These are phyloP conservation scores for Tricholauxania praeusta DNA, from an alignment of 2,888 invertebrate species.

Conservation along the genomic window DNA sequence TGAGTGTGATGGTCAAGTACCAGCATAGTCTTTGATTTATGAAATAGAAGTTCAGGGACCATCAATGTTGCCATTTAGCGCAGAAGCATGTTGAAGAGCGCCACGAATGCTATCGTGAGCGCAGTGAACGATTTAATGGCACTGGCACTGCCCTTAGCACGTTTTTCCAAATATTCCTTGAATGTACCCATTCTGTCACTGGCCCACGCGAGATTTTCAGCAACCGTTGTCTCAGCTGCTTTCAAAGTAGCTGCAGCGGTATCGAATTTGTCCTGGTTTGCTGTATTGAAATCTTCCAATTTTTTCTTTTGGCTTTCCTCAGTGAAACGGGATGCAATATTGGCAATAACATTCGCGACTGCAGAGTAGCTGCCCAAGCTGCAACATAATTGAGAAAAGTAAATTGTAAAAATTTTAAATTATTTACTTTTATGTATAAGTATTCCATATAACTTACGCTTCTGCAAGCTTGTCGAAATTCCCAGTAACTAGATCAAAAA, in stretches of 20 bases:
- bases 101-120: slow-evolving; percentile 51
- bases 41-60: too few relatives aligned
- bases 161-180: slow-evolving; percentile 51
- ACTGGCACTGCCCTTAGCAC: slow-evolving; percentile 36
- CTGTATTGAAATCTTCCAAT: slow-evolving; percentile 54
- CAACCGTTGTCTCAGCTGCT: slow-evolving; percentile 55
- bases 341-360: slow-evolving; percentile 61
- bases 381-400: slow-evolving; percentile 18
- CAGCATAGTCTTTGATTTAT: too few relatives aligned
- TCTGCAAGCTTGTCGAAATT: slow-evolving; percentile 50
- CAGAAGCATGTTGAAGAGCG: slow-evolving; percentile 47
- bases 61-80: slow-evolving; percentile 37
- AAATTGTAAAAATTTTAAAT: not conserved
- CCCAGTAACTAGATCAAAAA: slow-evolving; percentile 69
- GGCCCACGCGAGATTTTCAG: slow-evolving; percentile 64
- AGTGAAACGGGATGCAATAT: slow-evolving; percentile 62
- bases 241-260: slow-evolving; percentile 52
- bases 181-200: slow-evolving; percentile 51
- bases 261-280: slow-evolving; percentile 57
- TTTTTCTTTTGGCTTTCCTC: slow-evolving; percentile 53
- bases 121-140: slow-evolving; percentile 44
- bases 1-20: too few relatives aligned
- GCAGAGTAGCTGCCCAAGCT: slow-evolving; percentile 60
- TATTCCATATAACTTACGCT: slow-evolving; percentile 56
- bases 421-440: not conserved